These are phyloP conservation scores for Mesaphorura yosii DNA, from an alignment of 1,140 invertebrate genomes.

Conservation along the genomic window DNA sequence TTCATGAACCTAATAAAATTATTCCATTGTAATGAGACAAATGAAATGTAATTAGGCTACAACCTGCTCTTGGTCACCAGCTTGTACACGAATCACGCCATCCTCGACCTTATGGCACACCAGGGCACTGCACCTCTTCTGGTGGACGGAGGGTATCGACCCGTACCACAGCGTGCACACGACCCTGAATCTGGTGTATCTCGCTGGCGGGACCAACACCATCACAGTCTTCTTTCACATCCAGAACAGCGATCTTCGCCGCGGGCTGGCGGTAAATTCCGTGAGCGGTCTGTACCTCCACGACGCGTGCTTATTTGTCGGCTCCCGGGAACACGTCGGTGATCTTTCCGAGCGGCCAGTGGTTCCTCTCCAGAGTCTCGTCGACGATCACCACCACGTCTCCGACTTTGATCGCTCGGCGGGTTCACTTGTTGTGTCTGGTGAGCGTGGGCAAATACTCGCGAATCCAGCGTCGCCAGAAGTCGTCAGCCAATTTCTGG, in stretches of 20 bases:
- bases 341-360: constrained; percentile 14
- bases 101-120: too few relatives aligned
- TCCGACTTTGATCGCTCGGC: background rate
- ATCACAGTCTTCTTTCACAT: too few relatives aligned
- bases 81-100: too few relatives aligned
- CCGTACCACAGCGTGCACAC: too few relatives aligned
- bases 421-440: background rate
- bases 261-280: constrained; percentile 13
- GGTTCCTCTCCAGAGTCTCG: constrained; percentile 4
- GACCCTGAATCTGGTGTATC: too few relatives aligned
- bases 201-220: too few relatives aligned
- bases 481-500: background rate
- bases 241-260: constrained; percentile 7
- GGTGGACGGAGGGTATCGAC: too few relatives aligned
- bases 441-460: background rate
- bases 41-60: too few relatives aligned
- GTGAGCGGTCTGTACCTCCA: background rate
- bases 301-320: constrained; percentile 8
- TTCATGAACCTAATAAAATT: too few relatives aligned
- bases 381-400: constrained; percentile 19
- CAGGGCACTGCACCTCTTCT: too few relatives aligned
- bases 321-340: background rate
- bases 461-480: background rate
- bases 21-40: too few relatives aligned
- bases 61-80: too few relatives aligned